Base-by-base conservation (phyloP, 2,888 invertebrate species). In the Apamea anceps region DNA sequence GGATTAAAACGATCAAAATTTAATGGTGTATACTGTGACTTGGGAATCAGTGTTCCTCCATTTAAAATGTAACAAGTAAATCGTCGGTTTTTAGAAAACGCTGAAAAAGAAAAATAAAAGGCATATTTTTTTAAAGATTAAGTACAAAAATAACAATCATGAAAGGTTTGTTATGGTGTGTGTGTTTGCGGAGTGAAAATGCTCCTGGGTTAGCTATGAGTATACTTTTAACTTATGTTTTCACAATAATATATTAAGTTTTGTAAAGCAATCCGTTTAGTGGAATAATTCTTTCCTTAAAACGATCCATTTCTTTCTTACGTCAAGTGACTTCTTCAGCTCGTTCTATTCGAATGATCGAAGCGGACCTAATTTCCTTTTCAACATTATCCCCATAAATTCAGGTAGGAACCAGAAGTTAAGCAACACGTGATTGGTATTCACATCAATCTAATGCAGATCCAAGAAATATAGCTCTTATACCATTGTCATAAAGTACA, bases 371-470 rank as follows among this genome's bases (percentile, higher is more conserved):
- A 87, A 92, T 92, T 92, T 90, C 91, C 90, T 90, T 83, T 81
- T 78, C 87, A 90, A 88, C 90, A 90, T 90, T 89, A 91, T 88
- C 89, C 89, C 88, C 87, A 91, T 90, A 91, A 91, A 93, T 93
- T 92, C 90, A 91, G 90, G 89, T 92, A 86, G 85, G 88, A 90
- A 90, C 89, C 88, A 89, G 82, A 91, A 91, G 91, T 91, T 92
- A 91, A 92, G 90, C 88, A 92, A 92, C 91, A 92, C 93, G 92
- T 94, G 92, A 93, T 92, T 92, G 90, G 92, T 92, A 93, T 94
- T 87, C 81, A 76, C 88, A 91, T 91, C 80, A 84, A 90, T 87
- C 65, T 65, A 57, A 62, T 73, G 73, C 45, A 72, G 57, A n/a
- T 57, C 25, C 68, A 32, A 81, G 45, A 77, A 90, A 88, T 85